These are phyloP conservation scores for Choristoneura fumiferana DNA, from an alignment of 1,140 invertebrate genomes.

Conservation along the genomic window DNA sequence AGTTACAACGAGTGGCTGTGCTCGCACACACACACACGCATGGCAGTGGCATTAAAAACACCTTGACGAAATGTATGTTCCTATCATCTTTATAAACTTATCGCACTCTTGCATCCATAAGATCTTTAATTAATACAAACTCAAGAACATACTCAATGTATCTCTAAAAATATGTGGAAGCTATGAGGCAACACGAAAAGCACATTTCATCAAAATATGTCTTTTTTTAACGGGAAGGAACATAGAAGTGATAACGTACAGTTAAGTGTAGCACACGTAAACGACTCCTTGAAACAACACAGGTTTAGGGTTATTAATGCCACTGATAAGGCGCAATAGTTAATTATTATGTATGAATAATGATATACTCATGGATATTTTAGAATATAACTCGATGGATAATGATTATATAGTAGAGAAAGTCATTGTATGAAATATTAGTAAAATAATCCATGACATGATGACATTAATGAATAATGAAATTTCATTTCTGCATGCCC, in stretches of 20 bases:
- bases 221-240: no score
- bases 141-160: no score
- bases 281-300: constrained; percentile 35
- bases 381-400: constrained; percentile 34
- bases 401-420: constrained; percentile 11
- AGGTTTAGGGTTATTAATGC: constrained; percentile 62
- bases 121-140: no score
- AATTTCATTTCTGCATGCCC: constrained; percentile 76
- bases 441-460: constrained; percentile 57
- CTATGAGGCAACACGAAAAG: no score
- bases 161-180: no score
- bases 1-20: constrained; percentile 41
- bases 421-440: constrained; percentile 22
- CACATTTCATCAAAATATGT: no score
- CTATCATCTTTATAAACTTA: no score
- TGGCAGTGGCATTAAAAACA: constrained; percentile 50
- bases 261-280: constrained; percentile 45
- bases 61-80: no score
- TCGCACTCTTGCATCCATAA: no score
- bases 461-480: constrained; percentile 47
- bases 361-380: constrained; percentile 61
- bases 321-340: constrained; percentile 62
- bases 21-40: constrained; percentile 29
- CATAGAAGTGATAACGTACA: constrained; percentile 24
- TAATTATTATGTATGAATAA: constrained; percentile 70